These are phyloP conservation scores for Oncorhynchus mykiss DNA, from an alignment of 2,113 vertebrate species.

Conservation along the genomic window DNA sequence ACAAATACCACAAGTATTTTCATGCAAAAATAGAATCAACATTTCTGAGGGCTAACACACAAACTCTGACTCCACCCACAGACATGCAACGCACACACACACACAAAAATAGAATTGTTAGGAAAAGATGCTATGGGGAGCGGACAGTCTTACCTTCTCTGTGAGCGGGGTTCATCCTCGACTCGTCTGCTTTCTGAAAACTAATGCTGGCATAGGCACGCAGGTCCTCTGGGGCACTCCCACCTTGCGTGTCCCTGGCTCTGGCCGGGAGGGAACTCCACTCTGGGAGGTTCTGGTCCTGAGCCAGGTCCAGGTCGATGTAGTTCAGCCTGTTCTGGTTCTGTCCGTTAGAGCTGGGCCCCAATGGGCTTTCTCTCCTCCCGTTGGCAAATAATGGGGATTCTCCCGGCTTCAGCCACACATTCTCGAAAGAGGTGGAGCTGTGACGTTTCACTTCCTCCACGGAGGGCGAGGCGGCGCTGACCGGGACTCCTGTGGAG, in stretches of 20 bases:
- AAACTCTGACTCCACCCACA: background rate
- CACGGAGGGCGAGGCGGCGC: constrained; percentile 37
- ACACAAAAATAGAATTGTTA: background rate
- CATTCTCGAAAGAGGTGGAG: constrained; percentile 85
- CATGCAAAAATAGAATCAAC: no score
- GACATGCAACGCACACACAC: background rate
- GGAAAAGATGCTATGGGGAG: no score
- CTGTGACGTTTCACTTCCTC: constrained; percentile 83
- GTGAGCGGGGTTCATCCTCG: constrained; percentile 51
- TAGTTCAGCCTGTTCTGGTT: constrained; percentile 84
- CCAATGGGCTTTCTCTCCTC: constrained; percentile 24
- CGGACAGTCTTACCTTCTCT: constrained; percentile 73
- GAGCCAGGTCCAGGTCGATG: constrained; percentile 85
- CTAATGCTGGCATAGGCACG: constrained; percentile 86
- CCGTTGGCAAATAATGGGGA: constrained; percentile 25
- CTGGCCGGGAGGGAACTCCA: constrained; percentile 53
- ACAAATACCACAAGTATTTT: no score
- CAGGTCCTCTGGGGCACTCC: constrained; percentile 72
- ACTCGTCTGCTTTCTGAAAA: constrained; percentile 81
- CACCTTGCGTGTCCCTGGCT: constrained; percentile 53
- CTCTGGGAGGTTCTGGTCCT: constrained; percentile 66
- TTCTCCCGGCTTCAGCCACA: constrained; percentile 79
- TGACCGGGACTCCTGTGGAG: constrained; percentile 57
- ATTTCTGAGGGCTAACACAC: constrained; percentile 6
- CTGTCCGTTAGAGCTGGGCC: constrained; percentile 29